These are phyloP conservation scores for Cerastis leucographa DNA, from an alignment of 2,888 invertebrate genomes.

Conservation along the genomic window DNA sequence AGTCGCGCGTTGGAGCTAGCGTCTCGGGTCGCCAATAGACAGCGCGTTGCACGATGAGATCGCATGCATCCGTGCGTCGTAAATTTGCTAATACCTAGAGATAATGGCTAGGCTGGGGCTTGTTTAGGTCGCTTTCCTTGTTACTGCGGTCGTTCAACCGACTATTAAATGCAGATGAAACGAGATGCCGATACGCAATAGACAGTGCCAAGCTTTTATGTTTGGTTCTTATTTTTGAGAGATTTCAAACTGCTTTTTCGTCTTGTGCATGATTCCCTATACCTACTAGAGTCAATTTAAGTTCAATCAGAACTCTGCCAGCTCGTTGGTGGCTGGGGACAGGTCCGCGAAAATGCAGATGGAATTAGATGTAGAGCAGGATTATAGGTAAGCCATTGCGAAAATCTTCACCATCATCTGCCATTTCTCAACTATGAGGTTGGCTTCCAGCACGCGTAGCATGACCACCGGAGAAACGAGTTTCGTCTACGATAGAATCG, in stretches of 20 bases:
- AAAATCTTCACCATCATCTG: background rate
- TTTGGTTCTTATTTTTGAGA: background rate
- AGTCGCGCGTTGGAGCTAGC: background rate
- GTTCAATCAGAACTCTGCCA: background rate
- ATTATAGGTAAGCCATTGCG: background rate
- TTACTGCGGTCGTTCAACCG: conserved; percentile 81
- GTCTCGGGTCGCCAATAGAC: conserved; percentile 11
- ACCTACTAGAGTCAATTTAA: background rate
- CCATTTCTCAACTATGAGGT: background rate
- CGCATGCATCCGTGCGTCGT: conserved; percentile 77
- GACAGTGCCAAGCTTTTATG: conserved; percentile 19
- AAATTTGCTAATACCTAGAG: conserved; percentile 83
- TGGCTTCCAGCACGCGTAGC: too few relatives aligned
- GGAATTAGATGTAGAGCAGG: background rate
- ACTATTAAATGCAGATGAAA: conserved; percentile 53
- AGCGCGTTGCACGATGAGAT: conserved; percentile 43
- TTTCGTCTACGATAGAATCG: too few relatives aligned
- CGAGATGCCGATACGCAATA: conserved; percentile 20
- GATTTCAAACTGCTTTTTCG: background rate
- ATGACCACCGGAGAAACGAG: too few relatives aligned
- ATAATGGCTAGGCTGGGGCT: conserved; percentile 77
- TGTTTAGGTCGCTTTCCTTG: conserved; percentile 77
- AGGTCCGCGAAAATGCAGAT: background rate
- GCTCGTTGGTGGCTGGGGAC: background rate
- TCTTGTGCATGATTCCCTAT: background rate